These are phyloP conservation scores for Diadema setosum DNA, from an alignment of 35 echinoderm and acorn worm genomes.

Conservation along the genomic window DNA sequence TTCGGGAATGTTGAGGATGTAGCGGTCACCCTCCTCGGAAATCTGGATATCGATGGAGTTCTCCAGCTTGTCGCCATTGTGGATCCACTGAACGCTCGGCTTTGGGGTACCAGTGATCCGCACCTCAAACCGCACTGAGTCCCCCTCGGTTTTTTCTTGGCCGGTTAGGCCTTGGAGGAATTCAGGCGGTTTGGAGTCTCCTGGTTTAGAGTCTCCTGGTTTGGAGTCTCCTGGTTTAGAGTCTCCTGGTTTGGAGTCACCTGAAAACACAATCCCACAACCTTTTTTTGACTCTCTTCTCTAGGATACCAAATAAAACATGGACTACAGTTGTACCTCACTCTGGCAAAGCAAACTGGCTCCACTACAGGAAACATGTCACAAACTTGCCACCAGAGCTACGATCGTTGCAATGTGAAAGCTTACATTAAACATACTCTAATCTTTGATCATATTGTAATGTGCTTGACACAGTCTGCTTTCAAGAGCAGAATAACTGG, in stretches of 20 bases:
- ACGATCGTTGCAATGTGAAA: no score
- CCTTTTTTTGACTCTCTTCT: neutral
- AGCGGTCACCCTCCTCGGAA: constrained; percentile 38
- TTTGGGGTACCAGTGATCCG: constrained; percentile 64
- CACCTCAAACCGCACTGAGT: constrained; percentile 70
- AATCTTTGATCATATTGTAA: no score
- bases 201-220: no score
- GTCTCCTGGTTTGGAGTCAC: neutral
- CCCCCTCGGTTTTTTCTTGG: constrained; percentile 64
- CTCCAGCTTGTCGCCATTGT: constrained; percentile 68
- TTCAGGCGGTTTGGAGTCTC: constrained; percentile 47
- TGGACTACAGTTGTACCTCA: no score
- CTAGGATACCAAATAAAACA: no score
- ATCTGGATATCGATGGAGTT: constrained; percentile 84
- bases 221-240: no score
- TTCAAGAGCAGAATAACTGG: no score
- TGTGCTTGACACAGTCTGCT: no score
- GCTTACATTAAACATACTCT: no score
- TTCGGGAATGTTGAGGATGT: constrained; percentile 64
- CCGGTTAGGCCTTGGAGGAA: constrained; percentile 76
- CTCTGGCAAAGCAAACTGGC: no score
- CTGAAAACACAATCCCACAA: neutral
- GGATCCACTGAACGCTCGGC: constrained; percentile 81
- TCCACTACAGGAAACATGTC: no score
- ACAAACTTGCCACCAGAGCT: no score